phyloP scores from a whole-genome alignment of 2,113 vertebrate species.

The Lampris megalopsis region DNA sequence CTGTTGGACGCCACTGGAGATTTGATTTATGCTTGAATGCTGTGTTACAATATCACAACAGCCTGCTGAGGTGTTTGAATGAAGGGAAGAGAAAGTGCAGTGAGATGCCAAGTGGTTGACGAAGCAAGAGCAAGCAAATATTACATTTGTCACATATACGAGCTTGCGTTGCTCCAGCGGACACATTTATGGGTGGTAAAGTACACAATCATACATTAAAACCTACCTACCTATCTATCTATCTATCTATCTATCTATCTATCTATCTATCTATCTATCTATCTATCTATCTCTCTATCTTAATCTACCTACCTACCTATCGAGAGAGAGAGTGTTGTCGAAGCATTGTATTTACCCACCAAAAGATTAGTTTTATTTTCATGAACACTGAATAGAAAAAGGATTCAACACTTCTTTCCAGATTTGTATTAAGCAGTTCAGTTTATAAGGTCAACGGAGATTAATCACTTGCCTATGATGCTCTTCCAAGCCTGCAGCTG shows the following conservation, averaged over 20 bases:
- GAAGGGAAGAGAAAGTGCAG: slow-evolving; percentile 10
- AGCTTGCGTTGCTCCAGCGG: too few species aligned
- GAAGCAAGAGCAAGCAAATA: slow-evolving; percentile 13
- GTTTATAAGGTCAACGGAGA: slow-evolving; percentile 18
- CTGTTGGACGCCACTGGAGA: slow-evolving; percentile 38
- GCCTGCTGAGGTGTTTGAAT: slow-evolving; percentile 28
- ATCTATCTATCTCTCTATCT: too few species aligned
- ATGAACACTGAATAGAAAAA: too few species aligned
- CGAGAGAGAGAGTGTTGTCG: too few species aligned
- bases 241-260: too few species aligned
- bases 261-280: too few species aligned
- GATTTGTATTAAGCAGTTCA: not conserved
- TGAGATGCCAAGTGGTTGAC: slow-evolving; percentile 13
- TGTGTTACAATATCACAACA: not conserved
- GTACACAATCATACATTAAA: not conserved
- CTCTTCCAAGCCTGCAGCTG: not conserved
- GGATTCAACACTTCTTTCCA: too few species aligned
- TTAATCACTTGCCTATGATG: not conserved
- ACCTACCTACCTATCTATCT: not conserved
- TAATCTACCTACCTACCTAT: too few species aligned
- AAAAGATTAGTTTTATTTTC: too few species aligned
- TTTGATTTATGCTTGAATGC: slow-evolving; percentile 19
- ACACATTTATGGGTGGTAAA: not conserved
- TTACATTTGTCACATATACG: not conserved
- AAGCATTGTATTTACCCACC: too few species aligned